Base-by-base conservation (phyloP, 2,113 vertebrate species). In the Hippocampus barbouri region DNA sequence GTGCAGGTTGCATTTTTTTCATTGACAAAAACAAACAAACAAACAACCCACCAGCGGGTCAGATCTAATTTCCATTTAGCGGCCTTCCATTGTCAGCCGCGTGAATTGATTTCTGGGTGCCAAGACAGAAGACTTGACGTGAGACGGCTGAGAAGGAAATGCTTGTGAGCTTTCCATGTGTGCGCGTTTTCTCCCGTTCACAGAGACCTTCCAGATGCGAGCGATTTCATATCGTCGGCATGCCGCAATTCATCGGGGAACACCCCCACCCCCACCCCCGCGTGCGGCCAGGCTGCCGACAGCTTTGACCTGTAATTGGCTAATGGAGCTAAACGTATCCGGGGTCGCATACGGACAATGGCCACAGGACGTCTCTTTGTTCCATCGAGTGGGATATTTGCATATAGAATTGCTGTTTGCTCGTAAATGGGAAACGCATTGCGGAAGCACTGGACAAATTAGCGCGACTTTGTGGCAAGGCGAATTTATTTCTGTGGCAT, bases 81-180 rank as follows among this genome's bases (percentile, higher is more conserved):
- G 2, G 43, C 12, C 41, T 25, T 66, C 16, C 63, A 47, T 45
- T 41, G 38, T 65, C 40, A 43, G 38, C 40, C 9, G 5, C 43
- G 38, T 43, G 20, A 11, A 63, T 34, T 69, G 73, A 69, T 66
- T 70, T 78, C 73, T 78, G 73, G 82, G 79, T 80, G 82, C 16
- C 54, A 81, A 87, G 77, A 72, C 41, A 73, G 79, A 78, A 34
- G 67, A 85, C 78, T 87, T 84, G 83, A 87, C 91, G 88, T 91
- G 85, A 91, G 83, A 91, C 76, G 53, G 79, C 90, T 84, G 87
- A 83, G 85, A 84, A 83, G 83, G 88, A 70, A 75, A 76, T 79
- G 79, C 72, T 76, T 83, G 41, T 27, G 41, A 16, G 64, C 41
- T 4, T 15, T 47, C 7, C 81, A 56, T 30, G 38, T 40, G 30